phyloP scores from a whole-genome alignment of 2,888 invertebrate species.

The Folsomia candida region DNA sequence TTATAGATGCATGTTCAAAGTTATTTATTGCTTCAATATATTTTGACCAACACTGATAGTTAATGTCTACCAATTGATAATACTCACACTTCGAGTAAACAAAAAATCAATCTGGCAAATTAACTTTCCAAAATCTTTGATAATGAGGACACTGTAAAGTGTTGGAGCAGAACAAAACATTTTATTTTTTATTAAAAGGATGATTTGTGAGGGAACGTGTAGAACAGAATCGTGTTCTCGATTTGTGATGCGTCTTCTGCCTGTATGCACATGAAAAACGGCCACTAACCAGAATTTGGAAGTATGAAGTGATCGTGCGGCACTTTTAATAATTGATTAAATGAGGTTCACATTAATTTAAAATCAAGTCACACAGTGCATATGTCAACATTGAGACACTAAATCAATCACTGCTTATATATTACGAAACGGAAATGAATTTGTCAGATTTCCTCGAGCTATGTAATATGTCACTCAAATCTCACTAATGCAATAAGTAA shows the following conservation, averaged over 20 bases:
- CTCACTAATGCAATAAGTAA: no score
- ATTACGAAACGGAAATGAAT: neutral
- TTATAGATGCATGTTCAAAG: no score
- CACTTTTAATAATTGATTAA: neutral
- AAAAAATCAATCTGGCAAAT: neutral
- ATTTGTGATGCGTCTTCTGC: no score
- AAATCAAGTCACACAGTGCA: neutral
- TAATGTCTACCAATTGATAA: no score
- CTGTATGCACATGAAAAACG: no score
- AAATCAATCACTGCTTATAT: neutral
- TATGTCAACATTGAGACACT: neutral
- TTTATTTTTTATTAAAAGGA: neutral
- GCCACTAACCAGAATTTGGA: no score
- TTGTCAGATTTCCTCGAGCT: neutral
- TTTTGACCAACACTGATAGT: no score
- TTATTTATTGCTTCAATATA: no score
- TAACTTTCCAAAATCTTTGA: neutral
- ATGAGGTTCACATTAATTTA: neutral
- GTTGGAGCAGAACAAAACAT: neutral
- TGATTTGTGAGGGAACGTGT: neutral
- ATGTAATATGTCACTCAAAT: neutral
- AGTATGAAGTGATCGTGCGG: neutral
- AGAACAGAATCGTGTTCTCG: no score
- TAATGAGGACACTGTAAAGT: neutral
- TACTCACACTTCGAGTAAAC: neutral